Conservation (phyloP, 2,113 vertebrate species). For the Sphyrna mokarran region DNA sequence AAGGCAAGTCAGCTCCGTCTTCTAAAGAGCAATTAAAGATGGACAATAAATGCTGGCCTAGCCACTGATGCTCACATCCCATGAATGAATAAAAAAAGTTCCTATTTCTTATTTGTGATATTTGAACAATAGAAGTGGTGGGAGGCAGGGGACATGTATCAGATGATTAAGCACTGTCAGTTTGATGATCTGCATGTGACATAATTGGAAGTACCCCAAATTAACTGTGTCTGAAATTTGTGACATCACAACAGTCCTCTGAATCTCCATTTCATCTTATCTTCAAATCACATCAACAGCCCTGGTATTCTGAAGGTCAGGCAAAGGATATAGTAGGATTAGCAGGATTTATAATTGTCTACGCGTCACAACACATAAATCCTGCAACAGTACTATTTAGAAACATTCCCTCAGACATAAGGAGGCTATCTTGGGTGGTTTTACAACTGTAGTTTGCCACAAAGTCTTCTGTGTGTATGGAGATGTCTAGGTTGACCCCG, state of each 20-base stretch:
- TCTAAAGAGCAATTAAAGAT: no score
- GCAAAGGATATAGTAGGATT: neutral
- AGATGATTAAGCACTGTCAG: neutral
- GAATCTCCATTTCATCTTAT: neutral
- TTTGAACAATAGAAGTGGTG: neutral
- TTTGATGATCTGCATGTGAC: neutral
- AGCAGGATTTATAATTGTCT: neutral
- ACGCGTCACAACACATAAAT: neutral
- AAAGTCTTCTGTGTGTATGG: neutral
- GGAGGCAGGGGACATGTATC: neutral
- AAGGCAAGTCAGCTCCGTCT: no score
- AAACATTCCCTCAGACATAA: neutral
- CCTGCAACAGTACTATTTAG: neutral
- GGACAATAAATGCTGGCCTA: no score
- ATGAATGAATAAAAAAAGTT: neutral
- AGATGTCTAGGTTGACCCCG: neutral
- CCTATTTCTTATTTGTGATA: neutral
- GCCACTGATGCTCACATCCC: no score
- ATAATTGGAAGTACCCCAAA: neutral
- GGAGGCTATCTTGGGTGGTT: neutral
- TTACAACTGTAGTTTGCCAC: neutral
- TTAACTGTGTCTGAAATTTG: neutral
- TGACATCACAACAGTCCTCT: neutral
- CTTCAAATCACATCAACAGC: neutral
- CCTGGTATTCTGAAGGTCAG: neutral